These are phyloP conservation scores for Australoheros scitulus DNA, from an alignment of 2,113 vertebrate species.

Conservation along the genomic window DNA sequence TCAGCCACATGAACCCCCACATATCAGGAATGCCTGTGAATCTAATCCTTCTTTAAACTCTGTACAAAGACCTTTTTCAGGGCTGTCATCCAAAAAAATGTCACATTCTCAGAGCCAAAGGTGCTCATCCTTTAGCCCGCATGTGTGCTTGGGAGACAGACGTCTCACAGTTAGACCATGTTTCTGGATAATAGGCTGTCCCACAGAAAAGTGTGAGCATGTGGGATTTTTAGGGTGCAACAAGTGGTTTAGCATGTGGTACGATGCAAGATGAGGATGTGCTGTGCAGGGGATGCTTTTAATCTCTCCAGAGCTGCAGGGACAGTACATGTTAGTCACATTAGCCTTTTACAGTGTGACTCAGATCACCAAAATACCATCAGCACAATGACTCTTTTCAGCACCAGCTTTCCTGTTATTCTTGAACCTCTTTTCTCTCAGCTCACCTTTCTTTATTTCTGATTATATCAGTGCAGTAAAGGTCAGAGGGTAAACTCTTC, in stretches of 20 bases:
- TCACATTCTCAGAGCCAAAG: constrained; percentile 16
- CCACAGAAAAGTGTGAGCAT: not conserved
- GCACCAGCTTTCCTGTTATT: constrained; percentile 37
- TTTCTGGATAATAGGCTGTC: constrained; percentile 10
- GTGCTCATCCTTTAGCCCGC: not conserved
- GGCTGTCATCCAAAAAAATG: constrained; percentile 15
- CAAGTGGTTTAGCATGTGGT: constrained; percentile 12
- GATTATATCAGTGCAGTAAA: constrained; percentile 13
- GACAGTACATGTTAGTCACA: not conserved
- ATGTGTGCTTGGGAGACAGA: constrained; percentile 5
- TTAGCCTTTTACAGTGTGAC: constrained; percentile 26
- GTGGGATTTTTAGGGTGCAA: not conserved
- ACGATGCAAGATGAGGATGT: not conserved
- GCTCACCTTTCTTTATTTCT: not conserved
- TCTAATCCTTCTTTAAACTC: constrained; percentile 16
- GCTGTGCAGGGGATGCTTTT: not conserved
- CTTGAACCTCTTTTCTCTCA: not conserved
- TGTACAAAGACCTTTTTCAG: not conserved
- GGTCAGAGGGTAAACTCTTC: constrained; percentile 44
- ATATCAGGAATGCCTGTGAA: constrained; percentile 43
- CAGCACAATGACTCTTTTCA: constrained; percentile 43
- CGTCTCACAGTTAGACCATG: constrained; percentile 14
- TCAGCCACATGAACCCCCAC: constrained; percentile 34
- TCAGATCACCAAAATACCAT: constrained; percentile 37
- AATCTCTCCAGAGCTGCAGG: constrained; percentile 7